Evolutionary conservation across 2,888 invertebrate genomes (phyloP), one percentile per base, ranked within the genome.

Genomic region (Auanema sp.): DNA sequence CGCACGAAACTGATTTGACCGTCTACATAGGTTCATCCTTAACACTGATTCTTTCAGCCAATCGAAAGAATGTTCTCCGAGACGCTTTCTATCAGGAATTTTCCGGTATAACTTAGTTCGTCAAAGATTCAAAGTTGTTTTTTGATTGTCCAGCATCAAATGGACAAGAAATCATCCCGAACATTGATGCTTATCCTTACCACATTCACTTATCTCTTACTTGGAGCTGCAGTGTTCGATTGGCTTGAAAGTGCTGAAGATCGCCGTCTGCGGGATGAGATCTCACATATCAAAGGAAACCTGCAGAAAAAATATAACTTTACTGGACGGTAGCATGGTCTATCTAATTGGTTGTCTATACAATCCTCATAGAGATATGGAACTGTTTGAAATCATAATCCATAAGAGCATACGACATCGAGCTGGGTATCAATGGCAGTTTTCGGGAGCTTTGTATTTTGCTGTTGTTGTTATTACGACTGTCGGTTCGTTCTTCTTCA

Each of bases 351-450:
- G 23, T 8, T 23, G 4, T 10, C 14, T 43, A 56, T 43, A 43
- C 8, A 14, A 10, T 14, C 43, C 2, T 16, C 18, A 89, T 14
- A 91, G 92, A 83, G 97, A 97, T 85, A 95, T 93, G 84, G 89
- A 89, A 76, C 91, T 93, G 89, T 72, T 86, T 60, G 79, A 81
- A 58, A 91, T 93, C 77, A 92, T 96, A 16, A 92, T 96, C 65
- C 91, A 92, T 71, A 92, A 93, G 85, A 92, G 92, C 82, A 93
- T 95, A 81, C 96, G 97, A 0, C 95, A 96, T 85, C 92, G 92
- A 85, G 92, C 96, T 1, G 97, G 97, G 0, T 93, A 93, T 0
- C 98, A 98, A 85, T 98, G 97, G 97, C 95, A 96, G 87, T 97
- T 97, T 85, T 92, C 95, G 0, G 97, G 97, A 43, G 95, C 97